Conservation (phyloP, 2,797 vertebrate genomes). For the Leptodactylus fallax region DNA sequence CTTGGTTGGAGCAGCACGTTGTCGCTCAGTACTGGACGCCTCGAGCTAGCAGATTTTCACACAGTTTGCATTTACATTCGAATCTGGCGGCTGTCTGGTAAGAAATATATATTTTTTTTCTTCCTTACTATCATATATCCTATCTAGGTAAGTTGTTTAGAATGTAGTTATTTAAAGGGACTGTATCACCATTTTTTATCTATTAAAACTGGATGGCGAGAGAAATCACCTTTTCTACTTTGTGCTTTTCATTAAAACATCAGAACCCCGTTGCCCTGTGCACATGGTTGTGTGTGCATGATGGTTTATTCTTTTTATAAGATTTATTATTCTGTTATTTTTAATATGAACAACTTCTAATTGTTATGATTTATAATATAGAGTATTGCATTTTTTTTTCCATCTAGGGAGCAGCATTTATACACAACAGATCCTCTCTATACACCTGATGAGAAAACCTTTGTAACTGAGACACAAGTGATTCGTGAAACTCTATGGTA, state of each 20-base stretch:
- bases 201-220: too few species aligned
- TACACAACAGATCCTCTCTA: slow-evolving; percentile 92
- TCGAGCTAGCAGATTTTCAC: slow-evolving; percentile 84
- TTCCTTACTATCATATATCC: not conserved
- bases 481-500: slow-evolving; percentile 96
- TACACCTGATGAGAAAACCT: slow-evolving; percentile 88
- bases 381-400: slow-evolving; percentile 7
- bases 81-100: slow-evolving; percentile 94
- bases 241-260: too few species aligned
- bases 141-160: not conserved
- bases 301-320: not conserved
- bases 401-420: slow-evolving; percentile 90
- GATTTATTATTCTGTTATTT: not conserved
- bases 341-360: not conserved
- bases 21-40: slow-evolving; percentile 91
- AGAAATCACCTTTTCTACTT: too few species aligned
- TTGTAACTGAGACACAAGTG: slow-evolving; percentile 94
- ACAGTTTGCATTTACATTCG: slow-evolving; percentile 94
- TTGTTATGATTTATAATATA: too few species aligned
- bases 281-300: too few species aligned
- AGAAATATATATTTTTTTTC: slow-evolving; percentile 65
- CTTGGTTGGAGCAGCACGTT: slow-evolving; percentile 92
- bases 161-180: too few species aligned
- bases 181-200: too few species aligned
- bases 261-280: too few species aligned